Conservation (phyloP, 2,113 vertebrate genomes). For the Cryptoleucopteryx plumbea region DNA sequence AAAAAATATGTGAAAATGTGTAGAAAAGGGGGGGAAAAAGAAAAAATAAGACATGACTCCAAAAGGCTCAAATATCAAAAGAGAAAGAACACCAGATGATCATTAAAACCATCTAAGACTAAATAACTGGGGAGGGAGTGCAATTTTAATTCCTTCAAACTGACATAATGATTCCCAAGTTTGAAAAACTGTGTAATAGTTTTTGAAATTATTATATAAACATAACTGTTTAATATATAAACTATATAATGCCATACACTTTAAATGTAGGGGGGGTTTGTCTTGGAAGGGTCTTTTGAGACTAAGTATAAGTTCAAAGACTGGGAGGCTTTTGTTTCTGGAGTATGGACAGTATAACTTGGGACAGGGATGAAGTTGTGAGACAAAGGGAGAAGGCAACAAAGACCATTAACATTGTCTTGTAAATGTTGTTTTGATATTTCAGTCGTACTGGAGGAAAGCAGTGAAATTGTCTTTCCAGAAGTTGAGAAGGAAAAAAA, state of each 20-base stretch:
- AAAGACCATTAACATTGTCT: neutral
- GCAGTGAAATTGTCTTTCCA: neutral
- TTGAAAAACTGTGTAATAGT: neutral
- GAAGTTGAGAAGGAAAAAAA: neutral
- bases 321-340: neutral
- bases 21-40: accelerated
- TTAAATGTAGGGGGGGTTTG: neutral
- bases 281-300: neutral
- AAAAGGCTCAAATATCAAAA: neutral
- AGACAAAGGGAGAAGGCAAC: neutral
- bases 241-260: neutral
- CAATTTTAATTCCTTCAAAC: neutral
- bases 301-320: neutral
- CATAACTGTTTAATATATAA: neutral
- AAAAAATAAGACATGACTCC: accelerated
- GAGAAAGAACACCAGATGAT: neutral
- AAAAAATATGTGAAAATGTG: neutral
- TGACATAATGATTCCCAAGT: neutral
- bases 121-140: neutral
- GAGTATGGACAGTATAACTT: neutral
- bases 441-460: constrained; percentile 4
- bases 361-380: neutral
- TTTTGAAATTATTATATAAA: neutral
- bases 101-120: neutral
- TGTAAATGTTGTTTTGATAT: constrained; percentile 11